Conservation (phyloP, 2,888 invertebrate genomes). For the Eilema depressum region DNA sequence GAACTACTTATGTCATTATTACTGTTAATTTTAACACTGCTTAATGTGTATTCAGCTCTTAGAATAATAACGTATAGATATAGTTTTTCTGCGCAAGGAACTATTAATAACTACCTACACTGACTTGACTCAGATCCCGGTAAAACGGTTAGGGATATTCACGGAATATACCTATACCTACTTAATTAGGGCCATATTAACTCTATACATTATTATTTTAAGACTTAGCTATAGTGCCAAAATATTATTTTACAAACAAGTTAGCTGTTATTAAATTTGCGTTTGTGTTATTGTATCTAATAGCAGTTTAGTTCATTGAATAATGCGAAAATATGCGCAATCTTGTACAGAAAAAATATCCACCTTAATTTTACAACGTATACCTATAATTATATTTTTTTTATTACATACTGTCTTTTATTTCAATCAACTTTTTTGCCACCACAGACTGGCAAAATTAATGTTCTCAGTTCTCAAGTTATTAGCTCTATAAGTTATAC, state of each 20-base stretch:
- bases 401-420: slow-evolving; percentile 31
- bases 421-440: background rate
- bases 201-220: slow-evolving; percentile 6
- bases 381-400: slow-evolving; percentile 31
- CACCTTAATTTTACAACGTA: background rate
- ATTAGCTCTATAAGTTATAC: too few species aligned
- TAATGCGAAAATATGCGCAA: slow-evolving; percentile 6
- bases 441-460: too few species aligned
- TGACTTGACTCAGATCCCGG: too few species aligned
- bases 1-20: background rate
- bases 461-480: too few species aligned
- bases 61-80: slow-evolving; percentile 3
- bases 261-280: slow-evolving; percentile 18
- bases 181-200: background rate
- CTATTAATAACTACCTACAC: background rate
- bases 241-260: slow-evolving; percentile 31
- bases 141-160: too few species aligned
- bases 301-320: slow-evolving; percentile 26
- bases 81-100: background rate
- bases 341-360: slow-evolving; percentile 21
- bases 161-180: too few species aligned
- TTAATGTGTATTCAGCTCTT: background rate
- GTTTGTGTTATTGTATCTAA: slow-evolving; percentile 17
- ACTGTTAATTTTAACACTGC: background rate
- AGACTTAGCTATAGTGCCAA: slow-evolving; percentile 42